These are phyloP conservation scores for Thaumetopoea pityocampa DNA, from an alignment of 1,140 invertebrate species.

Conservation along the genomic window DNA sequence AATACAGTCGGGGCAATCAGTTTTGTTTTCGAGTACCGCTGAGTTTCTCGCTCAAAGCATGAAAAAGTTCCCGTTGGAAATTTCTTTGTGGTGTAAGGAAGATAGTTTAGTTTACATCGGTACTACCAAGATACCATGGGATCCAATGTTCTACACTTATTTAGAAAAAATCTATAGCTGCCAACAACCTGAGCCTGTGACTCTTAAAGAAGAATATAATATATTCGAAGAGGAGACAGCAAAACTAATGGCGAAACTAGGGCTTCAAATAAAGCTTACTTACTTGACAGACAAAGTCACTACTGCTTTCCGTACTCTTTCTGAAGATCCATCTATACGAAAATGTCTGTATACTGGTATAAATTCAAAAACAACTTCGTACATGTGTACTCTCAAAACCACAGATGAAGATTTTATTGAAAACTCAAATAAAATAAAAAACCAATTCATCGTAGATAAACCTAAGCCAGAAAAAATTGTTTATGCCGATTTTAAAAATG, in stretches of 20 bases:
- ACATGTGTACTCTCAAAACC: conserved; percentile 62
- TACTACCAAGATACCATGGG: conserved; percentile 46
- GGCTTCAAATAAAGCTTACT: conserved; percentile 56
- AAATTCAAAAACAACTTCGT: conserved; percentile 67
- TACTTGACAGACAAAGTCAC: conserved; percentile 57
- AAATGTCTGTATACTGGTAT: conserved; percentile 65
- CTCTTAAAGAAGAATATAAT: conserved; percentile 57
- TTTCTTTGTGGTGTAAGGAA: conserved; percentile 64
- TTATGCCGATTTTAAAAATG: conserved; percentile 64
- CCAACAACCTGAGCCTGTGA: conserved; percentile 37
- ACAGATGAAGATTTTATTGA: conserved; percentile 54
- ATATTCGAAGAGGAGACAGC: conserved; percentile 60
- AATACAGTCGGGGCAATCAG: conserved; percentile 63
- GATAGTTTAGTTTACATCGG: conserved; percentile 55
- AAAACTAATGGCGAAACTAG: conserved; percentile 58
- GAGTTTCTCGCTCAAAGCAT: conserved; percentile 59
- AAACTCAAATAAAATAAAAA: conserved; percentile 57
- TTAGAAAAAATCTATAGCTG: conserved; percentile 46
- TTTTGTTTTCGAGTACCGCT: conserved; percentile 59
- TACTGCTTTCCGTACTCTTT: conserved; percentile 54
- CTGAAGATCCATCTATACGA: conserved; percentile 57
- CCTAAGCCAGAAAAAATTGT: conserved; percentile 42
- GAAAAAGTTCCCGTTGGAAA: conserved; percentile 50
- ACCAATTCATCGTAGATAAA: conserved; percentile 54
- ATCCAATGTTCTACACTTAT: conserved; percentile 45